Evolutionary conservation across 2,888 invertebrate genomes (phyloP).

Genomic region (Hydrotaea diabolus): DNA sequence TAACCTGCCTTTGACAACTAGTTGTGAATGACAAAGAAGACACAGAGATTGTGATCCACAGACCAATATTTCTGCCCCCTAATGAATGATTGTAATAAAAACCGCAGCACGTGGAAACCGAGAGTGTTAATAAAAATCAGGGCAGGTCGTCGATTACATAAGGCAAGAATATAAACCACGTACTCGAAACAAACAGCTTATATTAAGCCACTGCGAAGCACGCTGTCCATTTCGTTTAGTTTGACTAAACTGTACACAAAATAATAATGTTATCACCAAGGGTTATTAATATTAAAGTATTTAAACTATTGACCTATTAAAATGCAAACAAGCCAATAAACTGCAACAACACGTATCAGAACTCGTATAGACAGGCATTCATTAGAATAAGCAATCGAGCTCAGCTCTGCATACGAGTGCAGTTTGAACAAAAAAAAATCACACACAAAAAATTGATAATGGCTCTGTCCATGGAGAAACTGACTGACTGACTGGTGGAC

Average conservation of each 20-base stretch:
- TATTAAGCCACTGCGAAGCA: not conserved
- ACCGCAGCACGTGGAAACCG: not conserved
- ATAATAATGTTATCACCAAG: slow-evolving; percentile 37
- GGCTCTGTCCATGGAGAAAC: not conserved
- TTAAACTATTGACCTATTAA: slow-evolving; percentile 64
- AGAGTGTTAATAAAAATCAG: not conserved
- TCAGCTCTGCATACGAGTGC: slow-evolving; percentile 6
- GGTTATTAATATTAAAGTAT: slow-evolving; percentile 60
- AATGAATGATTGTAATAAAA: not conserved
- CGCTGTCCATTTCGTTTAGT: not conserved
- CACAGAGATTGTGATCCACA: too few relatives aligned
- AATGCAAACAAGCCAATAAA: slow-evolving; percentile 31
- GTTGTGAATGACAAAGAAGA: too few relatives aligned
- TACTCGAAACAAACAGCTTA: not conserved
- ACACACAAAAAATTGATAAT: slow-evolving; percentile 24
- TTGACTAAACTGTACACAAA: not conserved
- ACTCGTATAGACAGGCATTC: not conserved
- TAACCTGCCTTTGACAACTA: too few relatives aligned
- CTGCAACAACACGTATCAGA: not conserved
- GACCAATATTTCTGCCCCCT: too few relatives aligned
- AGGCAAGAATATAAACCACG: not conserved
- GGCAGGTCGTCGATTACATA: slow-evolving; percentile 1
- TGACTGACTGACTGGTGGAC: too few relatives aligned
- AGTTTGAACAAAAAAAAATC: slow-evolving; percentile 35
- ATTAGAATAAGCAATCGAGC: slow-evolving; percentile 38